Evolutionary conservation across 1,140 invertebrate species (phyloP), one percentile per base, ranked within the genome.

Genomic region (Pararge aegeria): DNA sequence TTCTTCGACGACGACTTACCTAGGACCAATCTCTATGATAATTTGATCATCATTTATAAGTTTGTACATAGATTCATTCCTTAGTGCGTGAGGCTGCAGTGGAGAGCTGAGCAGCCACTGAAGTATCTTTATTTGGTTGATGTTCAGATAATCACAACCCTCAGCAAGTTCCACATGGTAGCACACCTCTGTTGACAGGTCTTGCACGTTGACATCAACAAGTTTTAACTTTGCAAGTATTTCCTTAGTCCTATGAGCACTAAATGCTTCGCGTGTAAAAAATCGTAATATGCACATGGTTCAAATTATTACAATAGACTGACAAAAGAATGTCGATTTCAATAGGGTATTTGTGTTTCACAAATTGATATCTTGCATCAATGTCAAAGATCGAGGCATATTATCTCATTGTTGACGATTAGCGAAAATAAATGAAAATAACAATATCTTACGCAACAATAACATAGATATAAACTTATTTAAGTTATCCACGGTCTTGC

Each of bases 1-100:
- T 34, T 34, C 7, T 12, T 34, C 2, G n/a, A 34, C 3, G n/a
- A 3, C 0, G 24, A 61, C 52, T 75, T 92, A 95, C 91, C 94
- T 94, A 30, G 95, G 95, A 20, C 95, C 95, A 81, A 96, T 95
- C 92, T 97, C 95, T 68, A 96, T 92, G 19, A 95, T 56, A 2
- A 92, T 65, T 52, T 90, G 83, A 65, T 91, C 73, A 30, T 72
- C 56, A 38, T 75, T 54, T 12, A 83, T 64, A 53, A 75, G 67
- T 34, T 90, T 89, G 16, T 89, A 83, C 12, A 81, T 76, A 7
- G 90, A 75, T 65, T 88, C 73, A 58, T 86, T 90, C 6, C 87
- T 89, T 51, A 94, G 78, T 15, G 90, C 84, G 51, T 91, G 68
- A 9, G 90, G 89, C 55, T 93, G 75, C n/a, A 95, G 91, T 1